Evolutionary conservation across 2,113 vertebrate species (phyloP).

Genomic region (Tympanuchus pallidicinctus): DNA sequence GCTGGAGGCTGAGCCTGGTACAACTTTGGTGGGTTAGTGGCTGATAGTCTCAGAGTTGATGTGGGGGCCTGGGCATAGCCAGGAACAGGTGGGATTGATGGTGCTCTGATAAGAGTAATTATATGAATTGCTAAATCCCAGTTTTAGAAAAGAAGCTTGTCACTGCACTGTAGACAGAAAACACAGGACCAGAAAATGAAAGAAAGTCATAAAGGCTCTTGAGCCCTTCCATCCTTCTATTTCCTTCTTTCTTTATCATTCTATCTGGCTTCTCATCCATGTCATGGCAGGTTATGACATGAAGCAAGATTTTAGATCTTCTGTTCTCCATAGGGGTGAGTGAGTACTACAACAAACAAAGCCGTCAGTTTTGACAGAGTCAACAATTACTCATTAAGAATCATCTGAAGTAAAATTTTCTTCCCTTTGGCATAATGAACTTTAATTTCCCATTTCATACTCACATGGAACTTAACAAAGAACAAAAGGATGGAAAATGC

Average conservation of each 20-base stretch:
- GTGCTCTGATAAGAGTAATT: fast-evolving
- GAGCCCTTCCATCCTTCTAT: not conserved
- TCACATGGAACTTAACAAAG: not conserved
- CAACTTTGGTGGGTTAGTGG: fast-evolving
- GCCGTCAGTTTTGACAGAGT: not conserved
- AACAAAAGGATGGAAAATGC: not conserved
- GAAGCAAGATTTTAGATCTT: not conserved
- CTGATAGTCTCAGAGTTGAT: fast-evolving
- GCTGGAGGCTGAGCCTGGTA: not conserved
- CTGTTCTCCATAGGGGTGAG: not conserved
- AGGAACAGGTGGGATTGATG: not conserved
- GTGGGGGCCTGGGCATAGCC: not conserved
- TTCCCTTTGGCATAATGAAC: not conserved
- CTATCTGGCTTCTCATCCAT: not conserved
- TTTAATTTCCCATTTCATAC: not conserved
- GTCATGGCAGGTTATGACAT: not conserved
- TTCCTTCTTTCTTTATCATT: not conserved
- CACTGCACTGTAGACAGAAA: not conserved
- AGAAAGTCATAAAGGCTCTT: not conserved
- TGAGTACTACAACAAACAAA: not conserved
- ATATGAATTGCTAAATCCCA: not conserved
- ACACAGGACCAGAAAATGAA: not conserved
- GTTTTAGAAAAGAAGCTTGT: not conserved
- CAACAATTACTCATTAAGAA: not conserved
- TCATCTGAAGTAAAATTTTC: not conserved